Conservation (phyloP, 2,797 vertebrate genomes). For the Alfaro cultratus region DNA sequence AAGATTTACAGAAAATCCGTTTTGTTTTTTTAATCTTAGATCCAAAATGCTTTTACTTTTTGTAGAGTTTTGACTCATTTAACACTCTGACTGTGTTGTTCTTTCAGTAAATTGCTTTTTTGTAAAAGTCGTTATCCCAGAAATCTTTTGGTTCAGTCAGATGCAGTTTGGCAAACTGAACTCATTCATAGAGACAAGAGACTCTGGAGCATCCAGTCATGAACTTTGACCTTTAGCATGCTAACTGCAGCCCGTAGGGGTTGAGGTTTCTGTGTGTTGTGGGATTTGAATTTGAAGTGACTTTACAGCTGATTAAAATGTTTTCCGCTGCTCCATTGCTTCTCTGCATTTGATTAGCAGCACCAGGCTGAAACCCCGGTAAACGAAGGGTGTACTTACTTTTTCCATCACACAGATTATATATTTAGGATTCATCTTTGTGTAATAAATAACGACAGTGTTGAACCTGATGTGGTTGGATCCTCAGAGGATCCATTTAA, state of each 20-base stretch:
- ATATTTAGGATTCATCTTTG: not conserved
- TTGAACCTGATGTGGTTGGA: not conserved
- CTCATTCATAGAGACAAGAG: not conserved
- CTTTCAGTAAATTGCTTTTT: too few relatives aligned
- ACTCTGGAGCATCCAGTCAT: not conserved
- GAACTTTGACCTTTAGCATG: not conserved
- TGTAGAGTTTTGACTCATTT: too few relatives aligned
- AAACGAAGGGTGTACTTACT: not conserved
- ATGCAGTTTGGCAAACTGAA: not conserved
- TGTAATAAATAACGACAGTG: not conserved
- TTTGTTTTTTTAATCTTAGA: too few relatives aligned
- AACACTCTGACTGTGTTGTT: too few relatives aligned
- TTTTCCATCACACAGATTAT: not conserved
- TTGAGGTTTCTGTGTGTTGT: not conserved
- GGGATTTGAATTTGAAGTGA: not conserved
- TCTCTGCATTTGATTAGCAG: not conserved
- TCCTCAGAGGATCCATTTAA: too few relatives aligned
- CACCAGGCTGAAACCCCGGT: not conserved
- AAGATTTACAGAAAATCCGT: too few relatives aligned
- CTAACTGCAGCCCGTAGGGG: not conserved
- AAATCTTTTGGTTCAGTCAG: not conserved
- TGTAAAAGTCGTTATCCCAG: not conserved
- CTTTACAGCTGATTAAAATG: not conserved
- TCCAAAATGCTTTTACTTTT: too few relatives aligned
- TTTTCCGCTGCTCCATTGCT: not conserved